Base-by-base conservation (phyloP, 2,113 vertebrate species). In the Atlantisia rogersi region DNA sequence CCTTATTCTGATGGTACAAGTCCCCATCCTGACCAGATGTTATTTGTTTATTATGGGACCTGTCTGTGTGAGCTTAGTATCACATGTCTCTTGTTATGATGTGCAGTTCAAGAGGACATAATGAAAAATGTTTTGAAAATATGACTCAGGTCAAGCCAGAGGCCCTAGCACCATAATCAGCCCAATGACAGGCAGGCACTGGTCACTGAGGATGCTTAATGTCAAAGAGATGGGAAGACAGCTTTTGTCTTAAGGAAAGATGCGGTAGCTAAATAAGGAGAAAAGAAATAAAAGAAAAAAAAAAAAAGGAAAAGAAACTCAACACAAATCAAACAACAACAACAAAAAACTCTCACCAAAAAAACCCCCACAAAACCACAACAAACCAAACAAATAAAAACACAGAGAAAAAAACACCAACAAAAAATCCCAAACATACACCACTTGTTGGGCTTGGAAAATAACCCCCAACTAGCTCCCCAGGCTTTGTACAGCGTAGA, bases 61-160 rank as follows among this genome's bases (percentile, higher is more conserved):
- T 32, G 32, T 1, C 5, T 46, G 5, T 35, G 16, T 46, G 39
- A 70, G 15, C 17, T 77, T 81, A 3, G 12, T 48, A 55, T 14
- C 0, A 0, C 0, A 2, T n/a, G 9, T 63, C 7, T 58, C 17
- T 42, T 85, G 11, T 32, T 65, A 28, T 26, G 10, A 82, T 46
- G 10, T 48, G 19, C 37, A 44, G 5, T 73, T 88, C 56, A 78
- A 37, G 37, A 69, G 11, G 0, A 2, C 10, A 19, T 56, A 78
- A 67, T 48, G 22, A 15, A 62, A 73, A 59, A 48, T 0, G 2
- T 31, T 81, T 84, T 50, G 46, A 42, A 67, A 63, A 67, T 58
- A 53, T 15, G 12, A 35, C 15, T 62, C 15, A 56, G 11, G 26
- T 37, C 3, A 82, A 70, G 79, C 20, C 19, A 59, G 37, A 82